Evolutionary conservation across 2,888 invertebrate genomes (phyloP).

Genomic region (Thera obeliscata): DNA sequence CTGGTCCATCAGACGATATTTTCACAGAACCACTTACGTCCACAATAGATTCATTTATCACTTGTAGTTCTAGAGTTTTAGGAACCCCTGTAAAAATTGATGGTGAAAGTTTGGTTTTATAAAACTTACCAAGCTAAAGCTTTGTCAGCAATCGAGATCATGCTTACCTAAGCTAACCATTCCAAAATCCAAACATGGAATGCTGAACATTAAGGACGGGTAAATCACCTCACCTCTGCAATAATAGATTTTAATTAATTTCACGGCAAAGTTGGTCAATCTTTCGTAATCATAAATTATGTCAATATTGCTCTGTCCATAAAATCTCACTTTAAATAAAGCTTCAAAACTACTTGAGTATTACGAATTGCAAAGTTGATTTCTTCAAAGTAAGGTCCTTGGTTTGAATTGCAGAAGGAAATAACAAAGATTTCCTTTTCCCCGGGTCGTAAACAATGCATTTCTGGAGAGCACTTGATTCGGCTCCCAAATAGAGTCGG

Average conservation of each 20-base stretch:
- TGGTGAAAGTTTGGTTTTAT: neutral
- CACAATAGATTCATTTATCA: conserved; percentile 84
- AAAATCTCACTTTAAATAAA: conserved; percentile 83
- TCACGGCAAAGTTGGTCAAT: neutral
- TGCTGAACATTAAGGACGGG: conserved; percentile 83
- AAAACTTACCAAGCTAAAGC: neutral
- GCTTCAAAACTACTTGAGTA: conserved; percentile 80
- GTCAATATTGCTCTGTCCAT: neutral
- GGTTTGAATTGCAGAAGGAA: conserved; percentile 83
- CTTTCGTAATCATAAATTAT: neutral
- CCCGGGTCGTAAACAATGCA: conserved; percentile 75
- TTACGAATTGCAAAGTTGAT: conserved; percentile 85
- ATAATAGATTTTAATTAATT: conserved; percentile 1
- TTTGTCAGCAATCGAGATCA: neutral
- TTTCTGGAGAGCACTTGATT: conserved; percentile 79
- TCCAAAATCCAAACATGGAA: conserved; percentile 83
- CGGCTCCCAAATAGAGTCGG: conserved; percentile 83
- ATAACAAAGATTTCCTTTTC: conserved; percentile 81
- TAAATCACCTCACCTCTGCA: conserved; percentile 85
- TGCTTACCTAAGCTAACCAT: conserved; percentile 82
- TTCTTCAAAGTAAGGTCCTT: conserved; percentile 86
- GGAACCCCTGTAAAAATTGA: conserved; percentile 71
- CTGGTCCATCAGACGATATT: conserved; percentile 82
- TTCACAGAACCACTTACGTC: conserved; percentile 78
- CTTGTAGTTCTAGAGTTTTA: conserved; percentile 68